A percentile compares a stretch with the other conserved stretches of the same genome.
Evolutionary conservation across 2,888 invertebrate species (phyloP).

Genomic region (Phengaris arion): DNA sequence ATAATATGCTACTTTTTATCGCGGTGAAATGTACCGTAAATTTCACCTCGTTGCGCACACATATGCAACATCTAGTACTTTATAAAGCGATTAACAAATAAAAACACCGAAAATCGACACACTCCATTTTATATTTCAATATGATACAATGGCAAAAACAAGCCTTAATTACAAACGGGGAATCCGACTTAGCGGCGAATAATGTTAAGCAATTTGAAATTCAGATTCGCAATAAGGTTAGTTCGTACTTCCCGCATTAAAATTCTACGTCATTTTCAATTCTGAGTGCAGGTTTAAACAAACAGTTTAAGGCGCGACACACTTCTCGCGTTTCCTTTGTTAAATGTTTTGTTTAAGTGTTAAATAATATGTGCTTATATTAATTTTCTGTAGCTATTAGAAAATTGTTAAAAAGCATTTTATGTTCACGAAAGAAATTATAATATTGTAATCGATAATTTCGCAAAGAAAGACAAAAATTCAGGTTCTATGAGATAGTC

Average conservation of each 20-base stretch:
- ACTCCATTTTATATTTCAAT: background rate
- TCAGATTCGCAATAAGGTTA: conserved; percentile 56
- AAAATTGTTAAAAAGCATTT: too few species aligned
- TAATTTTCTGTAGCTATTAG: too few species aligned
- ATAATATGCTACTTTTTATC: too few species aligned
- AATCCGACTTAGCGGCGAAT: conserved; percentile 33
- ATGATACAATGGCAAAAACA: conserved; percentile 17
- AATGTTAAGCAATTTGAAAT: conserved; percentile 51
- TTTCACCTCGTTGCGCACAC: too few species aligned
- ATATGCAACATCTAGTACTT: too few species aligned
- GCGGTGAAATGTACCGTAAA: too few species aligned
- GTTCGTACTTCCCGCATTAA: conserved; percentile 42
- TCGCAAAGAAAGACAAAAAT: too few species aligned
- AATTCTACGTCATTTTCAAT: conserved; percentile 41
- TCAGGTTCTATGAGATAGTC: too few species aligned
- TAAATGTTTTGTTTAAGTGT: background rate
- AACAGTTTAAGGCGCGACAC: background rate
- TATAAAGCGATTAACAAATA: too few species aligned
- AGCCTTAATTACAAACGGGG: conserved; percentile 30
- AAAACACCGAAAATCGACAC: background rate
- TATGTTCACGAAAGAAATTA: too few species aligned
- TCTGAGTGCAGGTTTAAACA: conserved; percentile 26
- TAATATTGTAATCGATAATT: too few species aligned
- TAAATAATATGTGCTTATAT: too few species aligned
- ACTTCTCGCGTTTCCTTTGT: background rate